Base-by-base conservation (phyloP, 1,140 invertebrate genomes). In the Drosophila bifasciata region DNA sequence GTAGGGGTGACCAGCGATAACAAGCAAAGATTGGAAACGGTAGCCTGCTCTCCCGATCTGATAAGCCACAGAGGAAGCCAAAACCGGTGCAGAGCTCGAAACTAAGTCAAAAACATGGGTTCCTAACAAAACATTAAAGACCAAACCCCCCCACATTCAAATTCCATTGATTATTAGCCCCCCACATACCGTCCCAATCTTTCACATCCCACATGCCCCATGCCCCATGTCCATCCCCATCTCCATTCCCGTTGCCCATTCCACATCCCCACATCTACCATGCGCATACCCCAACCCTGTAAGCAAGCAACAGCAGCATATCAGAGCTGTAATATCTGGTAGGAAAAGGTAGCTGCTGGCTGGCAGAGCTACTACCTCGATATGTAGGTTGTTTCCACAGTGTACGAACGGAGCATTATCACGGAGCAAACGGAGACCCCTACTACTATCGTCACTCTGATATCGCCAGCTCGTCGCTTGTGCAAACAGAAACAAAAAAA, bases 401-500 rank as follows among this genome's bases (percentile, higher is more conserved):
- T 68, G 74, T 57, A 8, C 48, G 36, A 23, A 21, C 48, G 36
- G 32, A 21, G 55, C 52, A 83, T 43, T 81, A 81, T 81, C 68
- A 81, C 28, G 15, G 19, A n/a, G n/a, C n/a, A n/a, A n/a, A n/a
- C n/a, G n/a, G 39, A 28, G 15, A 25, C 46, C 69, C 45, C n/a
- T n/a, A n/a, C n/a, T n/a, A n/a, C n/a, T 79, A 80, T 79, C 76
- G 56, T 21, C 57, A 52, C 70, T 69, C 70, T 69, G 70, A 70
- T 83, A 83, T 83, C 74, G 21, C 60, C 32, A 5, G 11, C 23
- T 51, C 79, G 49, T 75, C 63, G 56, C 50, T 55, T 79, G 39
- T 68, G 68, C 76, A 84, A 84, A 84, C 56, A 84, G 79, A 66
- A 64, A 50, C 43, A 40, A 68, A 68, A 67, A 44, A 66, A 50